Conservation (phyloP, 2,797 vertebrate genomes). For the Gallirallus australis region DNA sequence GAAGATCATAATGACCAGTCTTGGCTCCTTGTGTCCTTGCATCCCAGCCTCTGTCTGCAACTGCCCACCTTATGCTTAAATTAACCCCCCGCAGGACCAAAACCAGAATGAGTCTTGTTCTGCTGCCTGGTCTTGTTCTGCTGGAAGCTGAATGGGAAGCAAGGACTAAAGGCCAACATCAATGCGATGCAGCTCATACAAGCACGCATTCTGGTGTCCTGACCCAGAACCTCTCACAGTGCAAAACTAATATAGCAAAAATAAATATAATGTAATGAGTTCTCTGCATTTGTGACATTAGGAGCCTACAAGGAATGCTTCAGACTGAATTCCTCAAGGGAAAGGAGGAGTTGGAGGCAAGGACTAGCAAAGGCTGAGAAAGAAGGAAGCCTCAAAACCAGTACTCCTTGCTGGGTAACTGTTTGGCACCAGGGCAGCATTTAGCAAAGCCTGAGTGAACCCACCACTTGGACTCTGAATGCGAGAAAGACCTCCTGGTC, state of each 20-base stretch:
- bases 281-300: neutral
- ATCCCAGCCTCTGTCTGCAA: neutral
- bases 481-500: neutral
- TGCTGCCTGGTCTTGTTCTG: neutral
- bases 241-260: neutral
- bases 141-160: neutral
- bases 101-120: neutral
- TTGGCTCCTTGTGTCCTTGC: neutral
- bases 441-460: neutral
- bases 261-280: rapidly evolving
- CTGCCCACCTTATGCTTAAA: neutral
- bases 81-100: neutral
- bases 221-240: neutral
- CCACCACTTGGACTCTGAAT: neutral
- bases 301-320: neutral
- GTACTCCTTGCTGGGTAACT: neutral
- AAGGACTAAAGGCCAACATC: neutral
- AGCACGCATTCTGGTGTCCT: neutral
- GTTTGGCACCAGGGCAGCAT: neutral
- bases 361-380: neutral
- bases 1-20: neutral
- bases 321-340: neutral
- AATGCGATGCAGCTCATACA: neutral
- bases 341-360: neutral
- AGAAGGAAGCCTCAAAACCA: neutral